These are phyloP conservation scores for Lasioglossum leucozonium DNA, from an alignment of 2,888 invertebrate genomes.

Conservation along the genomic window DNA sequence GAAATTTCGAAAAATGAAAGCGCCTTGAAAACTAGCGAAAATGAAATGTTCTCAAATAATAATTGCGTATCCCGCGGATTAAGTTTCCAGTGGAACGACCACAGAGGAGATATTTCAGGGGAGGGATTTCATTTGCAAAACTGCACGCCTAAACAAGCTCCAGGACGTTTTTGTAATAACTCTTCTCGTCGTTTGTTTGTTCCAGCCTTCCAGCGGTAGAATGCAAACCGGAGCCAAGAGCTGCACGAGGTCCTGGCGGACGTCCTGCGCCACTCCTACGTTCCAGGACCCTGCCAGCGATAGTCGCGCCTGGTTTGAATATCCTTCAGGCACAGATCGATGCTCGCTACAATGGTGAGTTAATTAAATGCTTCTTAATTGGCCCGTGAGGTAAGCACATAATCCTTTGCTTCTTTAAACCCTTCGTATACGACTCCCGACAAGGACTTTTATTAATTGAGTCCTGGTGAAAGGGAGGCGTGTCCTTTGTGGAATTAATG, in stretches of 20 bases:
- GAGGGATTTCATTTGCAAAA: not conserved
- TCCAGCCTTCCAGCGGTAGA: constrained; percentile 75
- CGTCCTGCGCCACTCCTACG: constrained; percentile 91
- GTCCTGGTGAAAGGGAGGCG: not conserved
- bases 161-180: not conserved
- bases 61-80: not conserved
- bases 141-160: not conserved
- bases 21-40: not conserved
- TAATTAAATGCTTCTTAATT: not conserved
- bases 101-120: not conserved
- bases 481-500: not conserved
- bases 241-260: constrained; percentile 83
- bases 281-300: constrained; percentile 94
- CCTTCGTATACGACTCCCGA: not conserved
- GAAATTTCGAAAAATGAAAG: no score
- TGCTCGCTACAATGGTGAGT: constrained; percentile 85
- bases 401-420: not conserved
- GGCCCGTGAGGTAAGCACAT: not conserved
- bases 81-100: not conserved
- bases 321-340: constrained; percentile 94
- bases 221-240: constrained; percentile 77
- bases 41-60: no score
- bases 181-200: constrained; percentile 22
- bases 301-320: constrained; percentile 93
- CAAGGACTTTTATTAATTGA: not conserved